Conservation (phyloP, 1,140 invertebrate genomes). For the Achatina immaculata region DNA sequence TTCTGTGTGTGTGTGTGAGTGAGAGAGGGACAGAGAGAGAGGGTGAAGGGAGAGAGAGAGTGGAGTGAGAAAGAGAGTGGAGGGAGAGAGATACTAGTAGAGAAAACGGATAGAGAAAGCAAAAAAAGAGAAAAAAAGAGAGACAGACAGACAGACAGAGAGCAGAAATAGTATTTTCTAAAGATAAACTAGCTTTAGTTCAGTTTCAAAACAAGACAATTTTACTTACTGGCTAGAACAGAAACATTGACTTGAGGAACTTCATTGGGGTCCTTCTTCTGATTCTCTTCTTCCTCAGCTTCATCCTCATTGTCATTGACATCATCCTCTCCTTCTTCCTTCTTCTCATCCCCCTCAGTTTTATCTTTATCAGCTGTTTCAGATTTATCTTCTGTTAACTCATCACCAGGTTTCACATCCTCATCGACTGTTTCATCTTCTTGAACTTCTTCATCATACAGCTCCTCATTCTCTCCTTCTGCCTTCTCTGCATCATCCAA, state of each 20-base stretch:
- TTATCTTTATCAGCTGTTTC: neutral
- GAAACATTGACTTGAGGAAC: constrained; percentile 25
- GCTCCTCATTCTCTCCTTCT: neutral
- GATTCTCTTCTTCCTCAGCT: neutral
- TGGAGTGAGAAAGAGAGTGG: neutral
- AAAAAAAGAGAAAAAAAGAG: neutral
- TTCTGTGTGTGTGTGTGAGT: too few species aligned
- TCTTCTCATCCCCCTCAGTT: neutral
- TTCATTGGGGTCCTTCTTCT: neutral
- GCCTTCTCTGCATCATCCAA: too few species aligned
- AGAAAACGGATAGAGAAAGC: neutral
- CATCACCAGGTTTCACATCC: neutral
- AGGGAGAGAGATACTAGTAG: neutral
- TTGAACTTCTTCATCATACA: neutral
- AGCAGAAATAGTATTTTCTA: neutral
- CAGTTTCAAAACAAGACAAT: neutral
- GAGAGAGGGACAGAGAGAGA: too few species aligned
- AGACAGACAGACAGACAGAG: neutral
- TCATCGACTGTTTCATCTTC: neutral
- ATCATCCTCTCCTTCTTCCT: neutral
- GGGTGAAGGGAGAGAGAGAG: neutral
- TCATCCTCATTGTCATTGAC: constrained; percentile 6
- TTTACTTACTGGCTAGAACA: neutral
- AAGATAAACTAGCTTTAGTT: neutral
- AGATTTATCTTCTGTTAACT: neutral